Conservation (phyloP, 2,888 invertebrate genomes). For the Leucoma salicis region DNA sequence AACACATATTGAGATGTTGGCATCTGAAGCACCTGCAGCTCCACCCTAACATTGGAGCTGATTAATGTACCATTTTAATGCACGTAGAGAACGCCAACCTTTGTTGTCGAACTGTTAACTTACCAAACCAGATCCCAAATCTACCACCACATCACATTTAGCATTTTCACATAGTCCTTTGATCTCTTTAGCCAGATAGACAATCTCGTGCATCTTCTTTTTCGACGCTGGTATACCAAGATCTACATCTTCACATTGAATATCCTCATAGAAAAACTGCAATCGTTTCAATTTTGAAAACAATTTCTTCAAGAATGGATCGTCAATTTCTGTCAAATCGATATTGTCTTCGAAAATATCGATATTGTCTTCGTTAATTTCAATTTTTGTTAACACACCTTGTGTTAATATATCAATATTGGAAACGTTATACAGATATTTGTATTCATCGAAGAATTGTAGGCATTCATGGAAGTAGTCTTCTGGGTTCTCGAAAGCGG, state of each 20-base stretch:
- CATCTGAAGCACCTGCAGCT: too few relatives aligned
- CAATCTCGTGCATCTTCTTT: conserved; percentile 89
- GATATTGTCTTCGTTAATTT: conserved; percentile 50
- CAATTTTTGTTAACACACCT: conserved; percentile 78
- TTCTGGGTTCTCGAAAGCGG: conserved; percentile 37
- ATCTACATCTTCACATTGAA: conserved; percentile 27
- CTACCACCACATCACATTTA: conserved; percentile 82
- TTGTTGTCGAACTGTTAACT: too few relatives aligned
- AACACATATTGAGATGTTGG: too few relatives aligned
- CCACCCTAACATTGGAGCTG: too few relatives aligned
- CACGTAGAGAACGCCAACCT: too few relatives aligned
- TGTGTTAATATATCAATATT: conserved; percentile 85
- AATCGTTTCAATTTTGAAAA: conserved; percentile 44
- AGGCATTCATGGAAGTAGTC: conserved; percentile 82
- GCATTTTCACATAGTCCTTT: conserved; percentile 67
- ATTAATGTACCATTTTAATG: too few relatives aligned
- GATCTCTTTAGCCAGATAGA: conserved; percentile 81
- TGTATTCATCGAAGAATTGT: conserved; percentile 80
- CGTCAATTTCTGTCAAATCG: conserved; percentile 21
- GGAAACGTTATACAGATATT: conserved; percentile 84
- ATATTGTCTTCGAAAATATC: conserved; percentile 42
- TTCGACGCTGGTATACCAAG: conserved; percentile 62
- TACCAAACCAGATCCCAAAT: conserved; percentile 89
- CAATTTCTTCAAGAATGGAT: conserved; percentile 45
- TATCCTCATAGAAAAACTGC: conserved; percentile 32